A percentile compares a stretch with the other conserved stretches of the same genome.
These are phyloP conservation scores for Scaeva pyrastri DNA, from an alignment of 2,888 invertebrate genomes.

Conservation along the genomic window DNA sequence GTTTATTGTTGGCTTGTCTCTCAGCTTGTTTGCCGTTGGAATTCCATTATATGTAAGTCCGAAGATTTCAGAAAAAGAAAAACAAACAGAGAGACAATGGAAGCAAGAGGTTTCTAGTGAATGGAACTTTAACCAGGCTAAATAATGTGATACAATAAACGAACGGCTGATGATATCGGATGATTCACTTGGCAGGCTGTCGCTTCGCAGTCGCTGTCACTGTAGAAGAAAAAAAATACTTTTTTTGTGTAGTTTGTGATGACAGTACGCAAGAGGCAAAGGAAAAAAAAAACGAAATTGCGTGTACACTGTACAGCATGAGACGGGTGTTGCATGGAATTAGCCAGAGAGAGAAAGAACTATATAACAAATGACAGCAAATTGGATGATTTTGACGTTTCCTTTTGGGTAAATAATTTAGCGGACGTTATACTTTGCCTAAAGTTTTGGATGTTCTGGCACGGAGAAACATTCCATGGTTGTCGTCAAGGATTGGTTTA, in stretches of 20 bases:
- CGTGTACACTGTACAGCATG: neutral
- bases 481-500: too few relatives aligned
- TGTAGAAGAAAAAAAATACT: slow-evolving; percentile 12
- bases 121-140: slow-evolving; percentile 56
- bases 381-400: slow-evolving; percentile 67
- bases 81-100: slow-evolving; percentile 13
- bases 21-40: slow-evolving; percentile 31
- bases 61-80: slow-evolving; percentile 20
- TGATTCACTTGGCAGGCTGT: slow-evolving; percentile 53
- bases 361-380: slow-evolving; percentile 29
- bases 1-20: slow-evolving; percentile 10
- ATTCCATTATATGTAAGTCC: slow-evolving; percentile 61
- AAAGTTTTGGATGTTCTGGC: too few relatives aligned
- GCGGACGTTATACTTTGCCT: neutral
- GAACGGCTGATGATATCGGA: slow-evolving; percentile 23
- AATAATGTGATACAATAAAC: neutral
- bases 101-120: slow-evolving; percentile 29
- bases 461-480: too few relatives aligned
- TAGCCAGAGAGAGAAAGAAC: neutral
- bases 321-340: slow-evolving; percentile 3
- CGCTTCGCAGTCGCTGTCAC: too few relatives aligned
- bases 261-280: slow-evolving; percentile 27
- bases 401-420: slow-evolving; percentile 18
- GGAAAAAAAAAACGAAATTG: slow-evolving; percentile 43
- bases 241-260: slow-evolving; percentile 10